Base-by-base conservation (phyloP, 2,797 vertebrate genomes). In the Tragelaphus eurycerus region DNA sequence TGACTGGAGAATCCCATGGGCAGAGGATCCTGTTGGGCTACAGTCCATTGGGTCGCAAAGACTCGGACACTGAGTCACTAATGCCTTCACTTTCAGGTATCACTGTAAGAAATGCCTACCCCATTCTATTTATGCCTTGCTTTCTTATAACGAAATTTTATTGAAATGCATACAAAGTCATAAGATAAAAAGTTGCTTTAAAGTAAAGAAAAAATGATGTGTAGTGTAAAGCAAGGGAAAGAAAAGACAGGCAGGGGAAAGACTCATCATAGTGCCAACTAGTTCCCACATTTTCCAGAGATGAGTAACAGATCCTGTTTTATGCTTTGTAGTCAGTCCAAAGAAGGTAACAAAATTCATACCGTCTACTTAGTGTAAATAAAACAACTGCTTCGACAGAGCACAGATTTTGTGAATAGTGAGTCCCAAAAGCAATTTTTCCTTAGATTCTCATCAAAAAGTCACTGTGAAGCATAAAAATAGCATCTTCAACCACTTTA, bases 391-490 rank as follows among this genome's bases (percentile, higher is more conserved):
- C 67, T 78, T 95, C 29, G 4, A 43, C 59, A 89, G 90, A 88
- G 15, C 55, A 71, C 34, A 76, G 17, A 2, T 43, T 92, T 89
- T 96, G 91, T 16, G 57, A 5, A 52, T 11, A 89, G 31, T n/a
- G 50, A 95, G 15, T 74, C 34, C 57, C 92, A 31, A 88, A 76
- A 93, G 78, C 34, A 90, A 93, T 57, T 87, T 64, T 79, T 50
- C 50, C 54, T 84, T 90, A 71, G 57, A 90, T 93, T 46, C 31
- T 89, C 54, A 52, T 55, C 34, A 60, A 95, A 83, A 89, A 92
- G 59, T 87, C 50, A 85, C 86, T 71, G 2, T 78, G 64, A 89
- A 91, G 89, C 38, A 27, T 86, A 43, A 96, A 96, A 94, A 84
- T 29, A 83, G 10, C 13, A 76, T 57, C 52, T 34, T 89, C 23